A percentile compares a stretch with the other conserved stretches of the same genome.
Conservation (phyloP, 2,113 vertebrate species). For the Ploceus nigricollis region DNA sequence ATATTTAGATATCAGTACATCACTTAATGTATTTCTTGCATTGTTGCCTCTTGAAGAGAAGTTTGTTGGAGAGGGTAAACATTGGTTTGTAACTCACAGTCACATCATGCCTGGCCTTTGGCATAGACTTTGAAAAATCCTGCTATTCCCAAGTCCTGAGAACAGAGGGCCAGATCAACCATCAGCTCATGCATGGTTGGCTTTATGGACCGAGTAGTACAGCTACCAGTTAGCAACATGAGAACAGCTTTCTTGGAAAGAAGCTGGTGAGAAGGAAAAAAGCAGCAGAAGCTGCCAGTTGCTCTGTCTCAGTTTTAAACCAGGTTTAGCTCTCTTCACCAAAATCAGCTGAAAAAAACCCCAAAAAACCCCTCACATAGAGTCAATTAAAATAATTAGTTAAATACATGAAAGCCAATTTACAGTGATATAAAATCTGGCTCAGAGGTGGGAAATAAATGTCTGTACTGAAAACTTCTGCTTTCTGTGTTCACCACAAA, state of each 20-base stretch:
- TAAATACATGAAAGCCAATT: neutral
- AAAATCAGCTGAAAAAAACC: neutral
- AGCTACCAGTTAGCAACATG: neutral
- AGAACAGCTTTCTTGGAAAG: neutral
- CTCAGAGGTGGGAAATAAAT: neutral
- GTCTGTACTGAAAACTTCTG: neutral
- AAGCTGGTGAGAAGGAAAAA: neutral
- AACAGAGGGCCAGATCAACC: neutral
- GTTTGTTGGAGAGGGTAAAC: neutral
- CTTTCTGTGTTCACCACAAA: neutral
- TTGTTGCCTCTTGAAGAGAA: neutral
- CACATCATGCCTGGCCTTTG: neutral
- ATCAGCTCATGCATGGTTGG: neutral
- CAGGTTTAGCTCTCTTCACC: neutral
- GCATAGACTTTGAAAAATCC: neutral
- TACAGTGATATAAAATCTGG: neutral
- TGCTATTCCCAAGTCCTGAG: neutral
- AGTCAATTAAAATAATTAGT: neutral
- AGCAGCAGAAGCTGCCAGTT: neutral
- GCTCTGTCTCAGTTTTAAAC: neutral
- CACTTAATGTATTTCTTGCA: neutral
- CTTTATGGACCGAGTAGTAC: neutral
- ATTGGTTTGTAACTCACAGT: neutral
- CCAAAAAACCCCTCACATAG: rapidly evolving
- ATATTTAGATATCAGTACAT: neutral